Evolutionary conservation across 2,888 invertebrate genomes (phyloP), one percentile per base, ranked within the genome.

Genomic region (Pterostichus madidus): DNA sequence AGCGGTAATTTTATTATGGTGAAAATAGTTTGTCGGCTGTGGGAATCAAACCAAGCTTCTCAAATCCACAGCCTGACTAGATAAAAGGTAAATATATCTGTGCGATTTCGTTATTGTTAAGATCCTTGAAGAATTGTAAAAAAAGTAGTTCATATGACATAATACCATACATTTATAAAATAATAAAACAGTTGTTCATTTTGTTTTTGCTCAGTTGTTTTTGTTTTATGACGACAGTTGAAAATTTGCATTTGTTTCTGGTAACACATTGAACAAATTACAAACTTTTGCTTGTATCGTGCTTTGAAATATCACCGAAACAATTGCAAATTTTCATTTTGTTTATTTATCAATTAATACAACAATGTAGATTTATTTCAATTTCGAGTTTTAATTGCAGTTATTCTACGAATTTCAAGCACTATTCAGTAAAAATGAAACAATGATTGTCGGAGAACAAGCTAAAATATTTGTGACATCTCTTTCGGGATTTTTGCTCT

Each of bases 221-320:
- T 52, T 52, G 52, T 13, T 52, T 52, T 52, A 52, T 52, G 52
- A 52, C 52, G 5, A 39, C 39, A 52, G n/a, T 52, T 52, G 1
- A n/a, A 52, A 52, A 52, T 13, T 52, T 52, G 24, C 39, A 3
- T 6, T 39, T 39, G 39, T 39, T 39, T 39, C 39, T 8, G 7
- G 8, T 8, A 39, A 39, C 8, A 39, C 6, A 39, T 39, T 39
- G 39, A 39, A 39, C 8, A 39, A 39, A 52, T 52, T 13, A 3
- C n/a, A 52, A 52, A 52, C 52, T 52, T 52, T 52, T 52, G 39
- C 39, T 39, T 39, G 17, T 8, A 53, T 13, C 49, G 49, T 10
- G 53, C 3, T 53, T 53, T 53, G 53, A 53, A 15, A 15, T 53
- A 17, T 53, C 17, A 53, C 53, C 53, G 5, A 53, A 53, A 53